Percentiles rank a stretch among this genome's conserved stretches.
Evolutionary conservation across 2,888 invertebrate species (phyloP).

Genomic region (Pollenia griseotomentosa): DNA sequence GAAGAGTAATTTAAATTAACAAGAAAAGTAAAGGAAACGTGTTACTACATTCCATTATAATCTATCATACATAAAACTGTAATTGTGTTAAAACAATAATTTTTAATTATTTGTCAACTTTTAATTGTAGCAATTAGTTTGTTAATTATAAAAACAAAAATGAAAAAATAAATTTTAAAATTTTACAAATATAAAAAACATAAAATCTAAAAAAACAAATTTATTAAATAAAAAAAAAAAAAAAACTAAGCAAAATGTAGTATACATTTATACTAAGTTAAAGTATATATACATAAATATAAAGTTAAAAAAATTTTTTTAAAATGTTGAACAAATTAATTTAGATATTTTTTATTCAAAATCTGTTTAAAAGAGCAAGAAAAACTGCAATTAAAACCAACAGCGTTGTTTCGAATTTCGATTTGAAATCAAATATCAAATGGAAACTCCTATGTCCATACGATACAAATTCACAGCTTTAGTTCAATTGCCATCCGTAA

Average conservation of each 20-base stretch:
- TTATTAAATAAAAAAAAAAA: conserved; percentile 34
- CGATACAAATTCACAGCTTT: too few relatives aligned
- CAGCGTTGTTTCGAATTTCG: too few relatives aligned
- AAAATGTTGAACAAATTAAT: too few relatives aligned
- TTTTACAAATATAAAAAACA: conserved; percentile 60
- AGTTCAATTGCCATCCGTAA: too few relatives aligned
- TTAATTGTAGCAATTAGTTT: conserved; percentile 63
- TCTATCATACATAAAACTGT: conserved; percentile 67
- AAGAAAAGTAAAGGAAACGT: conserved; percentile 47
- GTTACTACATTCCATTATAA: conserved; percentile 70
- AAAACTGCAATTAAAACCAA: too few relatives aligned
- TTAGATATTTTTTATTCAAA: not conserved
- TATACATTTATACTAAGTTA: not conserved
- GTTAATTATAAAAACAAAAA: conserved; percentile 69
- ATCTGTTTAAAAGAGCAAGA: not conserved
- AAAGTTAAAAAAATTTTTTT: not conserved
- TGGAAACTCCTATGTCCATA: too few relatives aligned
- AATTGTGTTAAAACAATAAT: conserved; percentile 70
- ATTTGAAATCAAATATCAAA: too few relatives aligned
- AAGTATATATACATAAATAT: not conserved
- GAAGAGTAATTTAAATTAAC: not conserved
- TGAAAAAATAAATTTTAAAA: conserved; percentile 59
- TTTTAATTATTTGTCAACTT: conserved; percentile 55
- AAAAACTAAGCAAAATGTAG: conserved; percentile 10
- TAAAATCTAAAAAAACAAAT: conserved; percentile 46